Evolutionary conservation across 2,797 vertebrate species (phyloP).

Genomic region (Melanotaenia pygmaea): DNA sequence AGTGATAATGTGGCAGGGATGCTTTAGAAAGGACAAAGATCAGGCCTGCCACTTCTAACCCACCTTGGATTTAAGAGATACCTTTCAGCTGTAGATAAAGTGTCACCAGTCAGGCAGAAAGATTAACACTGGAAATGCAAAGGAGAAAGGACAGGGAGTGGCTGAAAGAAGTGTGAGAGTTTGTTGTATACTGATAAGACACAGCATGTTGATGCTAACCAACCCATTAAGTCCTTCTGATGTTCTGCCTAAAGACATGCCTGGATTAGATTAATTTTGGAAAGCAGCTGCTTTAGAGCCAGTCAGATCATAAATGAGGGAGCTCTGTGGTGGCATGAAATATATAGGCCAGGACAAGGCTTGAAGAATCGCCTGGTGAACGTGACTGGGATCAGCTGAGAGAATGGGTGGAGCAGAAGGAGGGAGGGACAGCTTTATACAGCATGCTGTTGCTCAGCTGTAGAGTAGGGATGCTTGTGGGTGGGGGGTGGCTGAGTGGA

Average conservation of each 20-base stretch:
- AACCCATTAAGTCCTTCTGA: conserved; percentile 15
- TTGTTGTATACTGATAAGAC: conserved; percentile 37
- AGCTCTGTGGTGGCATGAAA: conserved; percentile 57
- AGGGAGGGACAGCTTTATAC: conserved; percentile 55
- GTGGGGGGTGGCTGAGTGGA: conserved; percentile 46
- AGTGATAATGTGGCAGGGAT: conserved; percentile 7
- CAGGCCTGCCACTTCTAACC: conserved; percentile 31
- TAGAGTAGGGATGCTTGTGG: conserved; percentile 57
- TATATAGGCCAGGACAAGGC: conserved; percentile 71
- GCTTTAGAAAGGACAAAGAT: conserved; percentile 38
- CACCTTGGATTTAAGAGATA: conserved; percentile 37
- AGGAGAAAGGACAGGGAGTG: conserved; percentile 4
- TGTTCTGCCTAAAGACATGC: conserved; percentile 44
- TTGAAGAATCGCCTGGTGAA: conserved; percentile 73
- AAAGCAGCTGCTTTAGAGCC: conserved; percentile 60
- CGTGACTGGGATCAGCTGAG: conserved; percentile 68
- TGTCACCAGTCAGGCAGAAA: conserved; percentile 33
- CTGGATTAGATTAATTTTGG: conserved; percentile 62
- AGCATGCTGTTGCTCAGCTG: conserved; percentile 73
- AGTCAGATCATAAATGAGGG: conserved; percentile 64
- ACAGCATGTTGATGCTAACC: conserved; percentile 42
- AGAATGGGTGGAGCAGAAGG: conserved; percentile 44
- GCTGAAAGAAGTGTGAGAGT: neutral
- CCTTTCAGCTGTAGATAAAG: conserved; percentile 39
- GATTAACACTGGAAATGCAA: conserved; percentile 21